Evolutionary conservation across 1,140 invertebrate genomes (phyloP).

Genomic region (Drosophila rhopaloa): DNA sequence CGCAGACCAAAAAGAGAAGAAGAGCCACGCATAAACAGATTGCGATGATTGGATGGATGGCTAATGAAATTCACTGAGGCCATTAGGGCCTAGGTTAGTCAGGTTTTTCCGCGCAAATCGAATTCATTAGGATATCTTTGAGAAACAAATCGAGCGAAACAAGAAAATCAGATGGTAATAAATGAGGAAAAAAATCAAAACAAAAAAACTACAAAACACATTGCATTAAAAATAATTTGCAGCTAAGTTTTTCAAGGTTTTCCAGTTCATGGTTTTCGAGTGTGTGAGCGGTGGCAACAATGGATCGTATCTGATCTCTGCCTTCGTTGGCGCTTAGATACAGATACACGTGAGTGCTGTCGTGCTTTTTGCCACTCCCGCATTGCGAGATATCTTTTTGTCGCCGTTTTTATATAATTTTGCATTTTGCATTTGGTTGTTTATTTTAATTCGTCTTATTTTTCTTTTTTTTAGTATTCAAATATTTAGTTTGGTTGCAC

Average conservation of each 20-base stretch:
- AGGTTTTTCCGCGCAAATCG: conserved; percentile 43
- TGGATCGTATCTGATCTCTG: conserved; percentile 63
- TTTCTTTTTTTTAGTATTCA: conserved; percentile 4
- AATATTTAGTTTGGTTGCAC: no score
- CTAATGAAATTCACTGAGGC: conserved; percentile 73
- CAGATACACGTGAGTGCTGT: conserved; percentile 70
- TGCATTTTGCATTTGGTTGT: conserved; percentile 9
- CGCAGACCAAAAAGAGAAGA: conserved; percentile 17
- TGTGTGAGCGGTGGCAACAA: conserved; percentile 54
- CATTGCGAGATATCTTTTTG: conserved; percentile 23
- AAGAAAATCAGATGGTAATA: conserved; percentile 30
- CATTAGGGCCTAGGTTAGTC: conserved; percentile 55
- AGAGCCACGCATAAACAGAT: conserved; percentile 57
- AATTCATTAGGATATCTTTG: conserved; percentile 29
- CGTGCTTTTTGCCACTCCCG: conserved; percentile 50
- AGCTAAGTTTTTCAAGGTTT: conserved; percentile 79
- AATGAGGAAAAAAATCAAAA: conserved; percentile 9
- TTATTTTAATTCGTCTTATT: not conserved
- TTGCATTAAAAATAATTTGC: conserved; percentile 69
- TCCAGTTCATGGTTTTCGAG: conserved; percentile 78
- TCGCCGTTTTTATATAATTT: conserved; percentile 17
- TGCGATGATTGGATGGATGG: conserved; percentile 46
- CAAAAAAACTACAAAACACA: conserved; percentile 32
- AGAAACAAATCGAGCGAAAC: conserved; percentile 32
- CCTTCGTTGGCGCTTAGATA: conserved; percentile 57